Base-by-base conservation (phyloP, 2,888 invertebrate species). In the Pharmacophagus antenor region DNA sequence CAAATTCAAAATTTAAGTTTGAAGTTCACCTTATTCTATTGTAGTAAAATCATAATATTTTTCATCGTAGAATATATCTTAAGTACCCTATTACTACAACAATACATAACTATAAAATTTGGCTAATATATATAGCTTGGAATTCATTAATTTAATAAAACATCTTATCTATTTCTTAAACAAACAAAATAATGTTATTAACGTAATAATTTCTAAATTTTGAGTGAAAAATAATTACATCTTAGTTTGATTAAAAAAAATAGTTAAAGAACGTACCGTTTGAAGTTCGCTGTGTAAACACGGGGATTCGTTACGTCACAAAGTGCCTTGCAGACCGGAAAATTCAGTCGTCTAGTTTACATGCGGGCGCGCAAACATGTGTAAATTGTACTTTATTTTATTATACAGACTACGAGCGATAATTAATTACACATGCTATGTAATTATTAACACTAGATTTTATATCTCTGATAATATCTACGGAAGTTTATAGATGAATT, bases 241-340 rank as follows among this genome's bases (percentile, higher is more conserved):
- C 47, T 37, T 42, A 42, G 25, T 51, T 57, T 27, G 44, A 49
- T 21, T 50, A 17, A n/a, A 74, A 69, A 67, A 67, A 73, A 67
- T 74, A 76, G 71, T 70, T 71, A 70, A 77, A 81, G 80, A 79
- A 81, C 76, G 70, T 73, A 77, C n/a, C 73, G 66, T 80, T 81
- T 77, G 72, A 72, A 72, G 67, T 74, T 69, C 70, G 67, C 67
- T 72, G 72, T 72, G 59, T 67, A 68, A 69, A 72, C 70, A 70
- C 67, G 71, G 69, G 66, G 63, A 71, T 67, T 65, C 58, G 58
- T 53, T 56, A 56, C 25, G 51, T 58, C 75, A 84, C 86, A 88
- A 88, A 87, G 84, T 80, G 82, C 68, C 68, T 71, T 62, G 69
- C 69, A 85, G 87, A 88, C 86, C 77, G 89, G 82, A 87, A 87